Percentiles rank a stretch among this genome's conserved stretches.
phyloP scores from a whole-genome alignment of 2,888 invertebrate genomes.

The Acanthococcus lagerstroemiae region DNA sequence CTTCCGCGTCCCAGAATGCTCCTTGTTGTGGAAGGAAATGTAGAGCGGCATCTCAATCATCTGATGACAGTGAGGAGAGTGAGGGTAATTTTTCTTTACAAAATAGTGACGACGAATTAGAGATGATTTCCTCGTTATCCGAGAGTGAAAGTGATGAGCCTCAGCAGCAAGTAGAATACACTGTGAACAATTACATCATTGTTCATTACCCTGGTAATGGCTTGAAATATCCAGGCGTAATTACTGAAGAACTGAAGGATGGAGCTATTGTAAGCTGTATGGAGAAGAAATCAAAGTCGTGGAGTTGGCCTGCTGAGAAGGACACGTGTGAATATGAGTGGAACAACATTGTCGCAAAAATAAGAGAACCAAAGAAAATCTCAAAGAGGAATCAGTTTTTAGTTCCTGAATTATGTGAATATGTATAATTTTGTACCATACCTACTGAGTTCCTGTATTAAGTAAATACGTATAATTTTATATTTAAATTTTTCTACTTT shows the following conservation, averaged over 20 bases:
- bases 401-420: neutral
- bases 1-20: neutral
- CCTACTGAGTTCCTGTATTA: no score
- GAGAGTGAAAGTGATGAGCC: no score
- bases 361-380: neutral
- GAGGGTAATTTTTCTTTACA: no score
- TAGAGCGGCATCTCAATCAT: neutral
- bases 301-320: neutral
- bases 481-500: neutral
- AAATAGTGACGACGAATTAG: no score
- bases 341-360: neutral
- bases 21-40: neutral
- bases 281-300: neutral
- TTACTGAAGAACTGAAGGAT: neutral
- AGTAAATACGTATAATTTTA: neutral
- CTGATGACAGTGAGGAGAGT: neutral
- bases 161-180: no score
- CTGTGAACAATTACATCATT: neutral
- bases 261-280: neutral
- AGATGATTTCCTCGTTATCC: no score
- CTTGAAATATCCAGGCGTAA: neutral
- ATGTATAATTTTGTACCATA: neutral
- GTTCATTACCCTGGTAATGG: neutral
- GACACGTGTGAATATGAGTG: neutral
- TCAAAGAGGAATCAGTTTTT: neutral